Evolutionary conservation across 2,888 invertebrate species (phyloP).

Genomic region (Cantharis rufa): DNA sequence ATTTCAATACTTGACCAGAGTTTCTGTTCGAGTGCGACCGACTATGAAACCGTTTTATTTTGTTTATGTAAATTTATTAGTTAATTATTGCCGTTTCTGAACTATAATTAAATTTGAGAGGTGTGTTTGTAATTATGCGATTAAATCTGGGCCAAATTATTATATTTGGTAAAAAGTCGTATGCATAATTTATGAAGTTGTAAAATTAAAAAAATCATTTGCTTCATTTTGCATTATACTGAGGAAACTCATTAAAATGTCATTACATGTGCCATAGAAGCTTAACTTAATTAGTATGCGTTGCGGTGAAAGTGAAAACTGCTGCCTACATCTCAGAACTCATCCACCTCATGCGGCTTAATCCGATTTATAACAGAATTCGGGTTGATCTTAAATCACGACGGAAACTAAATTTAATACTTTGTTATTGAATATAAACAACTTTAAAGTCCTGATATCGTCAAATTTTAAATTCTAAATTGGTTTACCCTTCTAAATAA

Average conservation of each 20-base stretch:
- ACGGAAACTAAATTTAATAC: constrained; percentile 10
- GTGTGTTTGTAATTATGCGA: not conserved
- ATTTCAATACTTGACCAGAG: not conserved
- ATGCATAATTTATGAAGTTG: constrained; percentile 4
- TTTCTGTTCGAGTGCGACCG: not conserved
- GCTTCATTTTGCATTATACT: constrained; percentile 12
- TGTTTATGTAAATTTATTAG: not conserved
- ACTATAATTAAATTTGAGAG: not conserved
- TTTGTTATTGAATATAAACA: constrained; percentile 11
- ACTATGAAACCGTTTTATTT: not conserved
- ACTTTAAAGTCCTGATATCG: not conserved
- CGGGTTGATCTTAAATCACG: constrained; percentile 18
- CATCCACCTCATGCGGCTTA: constrained; percentile 25
- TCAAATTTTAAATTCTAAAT: not conserved
- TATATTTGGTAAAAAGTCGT: not conserved
- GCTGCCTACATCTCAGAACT: constrained; percentile 24
- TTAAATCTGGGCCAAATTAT: not conserved
- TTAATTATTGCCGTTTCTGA: not conserved
- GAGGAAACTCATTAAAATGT: constrained; percentile 25
- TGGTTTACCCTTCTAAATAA: not conserved
- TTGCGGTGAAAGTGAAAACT: constrained; percentile 26
- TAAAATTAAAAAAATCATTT: constrained; percentile 8
- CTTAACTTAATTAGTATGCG: constrained; percentile 26
- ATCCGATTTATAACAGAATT: constrained; percentile 22
- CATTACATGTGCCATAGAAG: constrained; percentile 22